A percentile compares a stretch with the other conserved stretches of the same genome.
Evolutionary conservation across 2,113 vertebrate species (phyloP).

Genomic region (western clawed frog (Xenopus tropicalis)): DNA sequence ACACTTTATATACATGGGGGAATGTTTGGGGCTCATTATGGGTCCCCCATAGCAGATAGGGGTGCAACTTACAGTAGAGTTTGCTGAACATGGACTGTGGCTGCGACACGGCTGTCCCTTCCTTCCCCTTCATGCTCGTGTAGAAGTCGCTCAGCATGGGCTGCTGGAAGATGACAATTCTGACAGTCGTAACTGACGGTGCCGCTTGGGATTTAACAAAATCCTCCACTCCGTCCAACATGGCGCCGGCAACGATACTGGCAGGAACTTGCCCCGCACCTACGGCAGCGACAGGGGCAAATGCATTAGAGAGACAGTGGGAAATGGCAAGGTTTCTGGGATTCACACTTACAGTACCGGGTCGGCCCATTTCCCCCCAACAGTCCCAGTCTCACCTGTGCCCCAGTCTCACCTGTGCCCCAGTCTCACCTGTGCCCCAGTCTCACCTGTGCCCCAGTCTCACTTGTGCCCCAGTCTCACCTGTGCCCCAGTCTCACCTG

Average conservation of each 20-base stretch:
- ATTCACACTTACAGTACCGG: no score
- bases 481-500: conserved; percentile 91
- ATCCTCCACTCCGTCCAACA: conserved; percentile 70
- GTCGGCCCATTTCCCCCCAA: no score
- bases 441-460: conserved; percentile 86
- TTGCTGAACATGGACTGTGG: background rate
- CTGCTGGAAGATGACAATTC: conserved; percentile 79
- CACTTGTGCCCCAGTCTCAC: conserved; percentile 90
- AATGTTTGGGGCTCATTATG: background rate
- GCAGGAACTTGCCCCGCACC: conserved; percentile 68
- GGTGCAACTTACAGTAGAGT: conserved; percentile 58
- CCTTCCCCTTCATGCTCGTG: conserved; percentile 68
- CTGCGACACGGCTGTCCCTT: conserved; percentile 19
- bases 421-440: conserved; percentile 89
- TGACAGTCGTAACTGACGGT: conserved; percentile 60
- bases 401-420: conserved; percentile 89
- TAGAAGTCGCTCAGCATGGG: conserved; percentile 68
- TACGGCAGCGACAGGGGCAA: conserved; percentile 50
- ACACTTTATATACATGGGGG: no score
- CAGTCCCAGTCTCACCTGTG: conserved; percentile 90
- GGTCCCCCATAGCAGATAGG: background rate
- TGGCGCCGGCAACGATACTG: conserved; percentile 64
- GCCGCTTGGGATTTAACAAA: conserved; percentile 63
- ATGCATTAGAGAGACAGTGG: background rate
- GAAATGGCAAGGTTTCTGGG: no score